Base-by-base conservation (phyloP, 2,888 invertebrate genomes). In the Sylvicola fuscatus region DNA sequence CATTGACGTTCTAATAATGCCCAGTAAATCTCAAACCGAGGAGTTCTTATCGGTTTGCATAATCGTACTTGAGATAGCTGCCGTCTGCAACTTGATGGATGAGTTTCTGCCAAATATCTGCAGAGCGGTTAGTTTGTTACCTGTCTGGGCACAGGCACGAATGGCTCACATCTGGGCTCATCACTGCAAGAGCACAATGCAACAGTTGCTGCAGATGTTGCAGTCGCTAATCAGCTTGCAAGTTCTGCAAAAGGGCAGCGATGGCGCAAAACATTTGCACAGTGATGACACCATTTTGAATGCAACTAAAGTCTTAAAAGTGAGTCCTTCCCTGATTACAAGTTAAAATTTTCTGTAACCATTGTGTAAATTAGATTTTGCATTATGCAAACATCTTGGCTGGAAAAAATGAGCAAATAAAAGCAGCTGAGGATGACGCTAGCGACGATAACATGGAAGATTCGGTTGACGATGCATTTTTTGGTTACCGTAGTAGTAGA, bases 371-470 rank as follows among this genome's bases (percentile, higher is more conserved):
- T 45, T 54, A 77, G 77, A 76, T 86, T 56, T 64, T 83, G 27
- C 86, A 80, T 54, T 89, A 83, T 58, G 87, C 90, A 11, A 86
- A 79, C 53, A 76, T 92, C 54, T 51, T 86, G 43, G 86, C 86
- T 3, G 90, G 92, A 2, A 68, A 70, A 37, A 58, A 79, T 54
- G 83, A 84, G 49, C 54, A 70, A 3, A 70, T 72, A 39, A 72
- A 72, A 42, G 38, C 34, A 6, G 14, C 11, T 33, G 38, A 38
- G 11, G 16, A n/a, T 8, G 14, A 13, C n/a, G n/a, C 4, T 10
- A 13, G n/a, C 14, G 29, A 4, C 7, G 29, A n/a, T 29, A n/a
- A 10, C 6, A n/a, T 6, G n/a, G 29, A 13, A 13, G 29, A 29
- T 6, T 29, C 29, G 8, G 4, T 21, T 47, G 45, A 50, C 11